Evolutionary conservation across 1,140 invertebrate genomes (phyloP), one percentile per base, ranked within the genome.

Genomic region (Drosophila tani): DNA sequence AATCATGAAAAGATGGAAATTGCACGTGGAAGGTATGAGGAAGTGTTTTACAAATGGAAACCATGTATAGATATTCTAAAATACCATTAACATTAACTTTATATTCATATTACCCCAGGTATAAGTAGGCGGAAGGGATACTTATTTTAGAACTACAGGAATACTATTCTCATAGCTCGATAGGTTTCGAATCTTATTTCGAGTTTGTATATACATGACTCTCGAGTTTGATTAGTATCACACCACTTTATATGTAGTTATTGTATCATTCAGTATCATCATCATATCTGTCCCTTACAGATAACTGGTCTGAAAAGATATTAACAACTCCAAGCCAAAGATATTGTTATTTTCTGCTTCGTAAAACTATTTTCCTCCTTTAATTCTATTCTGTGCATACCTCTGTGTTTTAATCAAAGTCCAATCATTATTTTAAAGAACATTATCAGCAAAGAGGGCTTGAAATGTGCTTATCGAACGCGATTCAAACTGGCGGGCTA

Each of bases 271-370:
- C 14, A 38, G 35, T 5, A 38, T 38, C 27, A 29, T 27, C 27
- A 9, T 35, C 8, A 12, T 35, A 3, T 11, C 6, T 21, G 7
- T 38, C 0, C 12, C 4, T 21, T 38, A 9, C 1, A 38, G 35
- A 17, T 53, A 19, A 8, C 29, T 51, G 17, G 4, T 12, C 5
- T 32, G 9, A 9, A 17, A 32, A 9, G 6, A 8, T 53, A 17
- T 19, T 12, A 17, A 12, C 2, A 50, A 3, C 14, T 32, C 8
- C 11, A 14, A 17, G 5, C n/a, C n/a, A n/a, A 19, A 14, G 1
- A 9, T 9, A 38, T 3, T 1, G 0, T 0, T 14, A 0, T 4
- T 14, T 19, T 19, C 19, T 19, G 6, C 0, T 21, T 3, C 15
- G 6, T 19, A 19, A 35, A 15, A 53, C 14, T 8, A 5, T 53